Evolutionary conservation across 2,113 vertebrate species (phyloP).

Genomic region (Thomomys bottae): DNA sequence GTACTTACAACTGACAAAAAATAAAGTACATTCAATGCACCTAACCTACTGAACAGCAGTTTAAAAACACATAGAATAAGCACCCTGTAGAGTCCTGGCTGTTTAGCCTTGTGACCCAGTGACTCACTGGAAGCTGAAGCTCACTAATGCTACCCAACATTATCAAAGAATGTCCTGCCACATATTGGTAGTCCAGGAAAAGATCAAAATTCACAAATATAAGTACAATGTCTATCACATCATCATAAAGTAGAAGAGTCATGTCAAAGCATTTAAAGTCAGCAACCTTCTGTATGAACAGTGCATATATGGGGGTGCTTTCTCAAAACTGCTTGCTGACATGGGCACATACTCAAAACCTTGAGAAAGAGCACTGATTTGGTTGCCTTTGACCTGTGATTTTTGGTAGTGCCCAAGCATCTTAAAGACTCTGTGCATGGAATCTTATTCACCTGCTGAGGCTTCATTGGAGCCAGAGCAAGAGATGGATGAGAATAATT

Average conservation of each 20-base stretch:
- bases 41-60: background rate
- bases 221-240: background rate
- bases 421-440: background rate
- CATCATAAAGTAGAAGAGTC: background rate
- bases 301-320: background rate
- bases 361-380: background rate
- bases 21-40: background rate
- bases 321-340: background rate
- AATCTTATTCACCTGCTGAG: constrained; percentile 38
- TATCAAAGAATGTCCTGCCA: background rate
- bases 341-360: background rate
- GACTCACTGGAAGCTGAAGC: background rate
- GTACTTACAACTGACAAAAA: too few relatives aligned
- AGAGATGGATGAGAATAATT: constrained; percentile 62
- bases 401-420: too few relatives aligned
- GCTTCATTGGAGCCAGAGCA: constrained; percentile 26
- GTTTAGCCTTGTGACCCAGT: background rate
- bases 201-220: background rate
- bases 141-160: background rate
- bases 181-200: background rate
- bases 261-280: background rate
- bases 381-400: too few relatives aligned
- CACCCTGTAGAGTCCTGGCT: too few relatives aligned
- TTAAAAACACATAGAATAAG: too few relatives aligned
- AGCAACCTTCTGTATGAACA: background rate